Evolutionary conservation across 2,888 invertebrate species (phyloP), one percentile per base, ranked within the genome.

Genomic region (Drosophila ezoana): DNA sequence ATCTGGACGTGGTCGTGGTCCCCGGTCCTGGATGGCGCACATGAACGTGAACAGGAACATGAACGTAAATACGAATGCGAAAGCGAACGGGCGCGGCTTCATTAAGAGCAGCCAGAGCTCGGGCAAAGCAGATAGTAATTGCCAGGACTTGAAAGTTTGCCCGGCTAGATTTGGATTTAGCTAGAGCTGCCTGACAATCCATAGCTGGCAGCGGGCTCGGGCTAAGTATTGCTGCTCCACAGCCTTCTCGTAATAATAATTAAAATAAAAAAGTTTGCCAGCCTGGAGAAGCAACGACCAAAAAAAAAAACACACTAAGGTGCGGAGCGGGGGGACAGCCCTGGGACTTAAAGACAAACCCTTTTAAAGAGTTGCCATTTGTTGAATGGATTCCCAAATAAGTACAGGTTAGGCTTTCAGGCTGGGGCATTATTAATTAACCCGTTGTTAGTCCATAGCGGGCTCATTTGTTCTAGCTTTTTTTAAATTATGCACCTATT

Each of bases 401-500:
- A 76, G 84, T 72, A 79, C 65, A 76, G 65, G 76, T 64, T 70
- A 72, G 43, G 68, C 61, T 71, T 72, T 70, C 52, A 61, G 67
- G 64, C 63, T 63, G 67, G 61, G 49, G 52, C 71, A 83, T 83
- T 83, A 84, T 83, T 84, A 87, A 87, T 84, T 84, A 87, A 87
- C 81, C 83, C 83, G 65, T 75, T 82, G 75, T 82, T 85, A 67
- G 68, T 45, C 81, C 78, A 72, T 68, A 73, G 80, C 83, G 60
- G 54, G 49, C 76, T 73, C 86, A 75, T 79, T 81, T 84, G 68
- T 59, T 57, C 66, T 48, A 63, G 54, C 58, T 63, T 76, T 76
- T 74, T 79, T 79, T 77, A 82, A 83, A 83, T 86, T 86, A 83
- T 83, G 83, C 86, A 86, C 76, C 83, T 86, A 83, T 83, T 86